These are phyloP conservation scores for Falco cherrug DNA, from an alignment of 2,797 vertebrate genomes.

Conservation along the genomic window DNA sequence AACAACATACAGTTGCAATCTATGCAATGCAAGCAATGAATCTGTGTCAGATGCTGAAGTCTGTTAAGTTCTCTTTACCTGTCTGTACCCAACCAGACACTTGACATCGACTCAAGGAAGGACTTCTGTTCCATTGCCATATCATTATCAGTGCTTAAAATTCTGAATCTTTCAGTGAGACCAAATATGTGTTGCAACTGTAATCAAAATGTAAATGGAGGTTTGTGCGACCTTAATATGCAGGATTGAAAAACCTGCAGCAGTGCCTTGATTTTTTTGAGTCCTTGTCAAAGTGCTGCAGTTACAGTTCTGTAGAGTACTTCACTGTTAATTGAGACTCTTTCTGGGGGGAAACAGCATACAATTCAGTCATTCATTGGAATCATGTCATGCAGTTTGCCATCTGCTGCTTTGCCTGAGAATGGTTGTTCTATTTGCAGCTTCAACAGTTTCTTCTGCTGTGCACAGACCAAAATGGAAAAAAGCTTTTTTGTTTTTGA, in stretches of 20 bases:
- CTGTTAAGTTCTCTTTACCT: neutral
- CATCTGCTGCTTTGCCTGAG: slow-evolving; percentile 49
- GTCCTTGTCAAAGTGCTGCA: neutral
- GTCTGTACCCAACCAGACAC: neutral
- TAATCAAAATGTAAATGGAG: neutral
- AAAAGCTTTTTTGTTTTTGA: slow-evolving; percentile 3
- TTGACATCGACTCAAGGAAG: neutral
- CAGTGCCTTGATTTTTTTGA: neutral
- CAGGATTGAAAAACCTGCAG: neutral
- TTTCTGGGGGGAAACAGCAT: neutral
- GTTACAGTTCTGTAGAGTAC: slow-evolving; percentile 6
- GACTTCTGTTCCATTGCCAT: neutral
- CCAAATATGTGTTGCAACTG: neutral
- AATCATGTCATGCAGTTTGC: slow-evolving; percentile 23
- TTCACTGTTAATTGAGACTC: slow-evolving; percentile 10
- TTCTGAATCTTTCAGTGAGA: neutral
- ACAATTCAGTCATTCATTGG: slow-evolving; percentile 19
- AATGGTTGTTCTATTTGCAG: slow-evolving; percentile 29
- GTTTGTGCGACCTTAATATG: neutral
- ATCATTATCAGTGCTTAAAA: neutral
- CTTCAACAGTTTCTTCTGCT: slow-evolving; percentile 30
- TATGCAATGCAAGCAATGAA: neutral
- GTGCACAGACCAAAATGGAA: neutral
- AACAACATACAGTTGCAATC: neutral
- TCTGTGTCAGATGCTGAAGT: neutral